phyloP scores from a whole-genome alignment of 2,888 invertebrate genomes.

The Harmothoe impar region DNA sequence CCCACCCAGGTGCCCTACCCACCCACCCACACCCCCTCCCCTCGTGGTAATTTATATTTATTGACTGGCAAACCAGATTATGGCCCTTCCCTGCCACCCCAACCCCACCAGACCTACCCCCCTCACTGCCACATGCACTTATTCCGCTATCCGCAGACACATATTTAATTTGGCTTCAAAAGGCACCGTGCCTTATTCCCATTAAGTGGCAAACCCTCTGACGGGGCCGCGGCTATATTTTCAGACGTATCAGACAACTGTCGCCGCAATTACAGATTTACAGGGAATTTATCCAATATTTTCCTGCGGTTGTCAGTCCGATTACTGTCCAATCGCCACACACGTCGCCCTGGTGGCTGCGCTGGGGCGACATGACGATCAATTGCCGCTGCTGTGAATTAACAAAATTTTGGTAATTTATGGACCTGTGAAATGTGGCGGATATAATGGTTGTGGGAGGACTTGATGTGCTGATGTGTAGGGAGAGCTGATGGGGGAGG shows the following conservation, averaged over 20 bases:
- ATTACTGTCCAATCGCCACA: constrained; percentile 6
- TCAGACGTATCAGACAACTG: constrained; percentile 48
- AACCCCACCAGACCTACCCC: neutral
- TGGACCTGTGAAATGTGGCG: constrained; percentile 50
- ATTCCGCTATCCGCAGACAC: constrained; percentile 29
- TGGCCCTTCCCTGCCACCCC: neutral
- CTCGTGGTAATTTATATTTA: constrained; percentile 47
- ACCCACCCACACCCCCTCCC: neutral
- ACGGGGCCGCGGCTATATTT: constrained; percentile 14
- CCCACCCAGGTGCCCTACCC: neutral
- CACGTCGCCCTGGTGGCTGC: neutral
- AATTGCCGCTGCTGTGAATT: constrained; percentile 44
- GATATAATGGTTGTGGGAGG: constrained; percentile 26
- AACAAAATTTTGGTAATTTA: constrained; percentile 49
- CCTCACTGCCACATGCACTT: constrained; percentile 12
- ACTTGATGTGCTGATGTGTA: neutral
- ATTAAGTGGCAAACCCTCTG: neutral
- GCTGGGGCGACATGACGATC: constrained; percentile 24
- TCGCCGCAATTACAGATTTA: constrained; percentile 54
- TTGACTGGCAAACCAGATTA: constrained; percentile 36
- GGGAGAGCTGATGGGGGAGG: too few species aligned
- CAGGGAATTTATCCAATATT: constrained; percentile 57
- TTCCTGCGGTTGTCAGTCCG: neutral
- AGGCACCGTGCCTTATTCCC: neutral
- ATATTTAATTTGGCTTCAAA: constrained; percentile 61